phyloP scores from a whole-genome alignment of 2,113 vertebrate genomes.

The Brevimyrus niger region DNA sequence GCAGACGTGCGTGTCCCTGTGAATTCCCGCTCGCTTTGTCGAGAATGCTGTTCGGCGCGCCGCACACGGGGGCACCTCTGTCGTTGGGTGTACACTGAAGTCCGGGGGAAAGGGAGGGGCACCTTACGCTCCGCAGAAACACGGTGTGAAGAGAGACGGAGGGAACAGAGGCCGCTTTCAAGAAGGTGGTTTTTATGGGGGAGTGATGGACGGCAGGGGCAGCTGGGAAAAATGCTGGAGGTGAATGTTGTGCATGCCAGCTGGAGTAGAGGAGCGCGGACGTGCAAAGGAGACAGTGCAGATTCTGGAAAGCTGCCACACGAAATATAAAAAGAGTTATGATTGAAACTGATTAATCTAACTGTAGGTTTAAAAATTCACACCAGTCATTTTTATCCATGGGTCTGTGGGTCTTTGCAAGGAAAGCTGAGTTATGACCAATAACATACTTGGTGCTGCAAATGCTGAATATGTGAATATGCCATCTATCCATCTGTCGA shows the following conservation, averaged over 20 bases:
- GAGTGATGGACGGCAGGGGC: background rate
- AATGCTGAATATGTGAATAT: background rate
- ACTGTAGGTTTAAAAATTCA: background rate
- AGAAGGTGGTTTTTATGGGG: background rate
- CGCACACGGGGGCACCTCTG: constrained; percentile 29
- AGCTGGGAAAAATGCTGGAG: background rate
- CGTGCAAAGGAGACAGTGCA: background rate
- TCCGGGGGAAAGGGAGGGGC: background rate
- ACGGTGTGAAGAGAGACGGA: background rate
- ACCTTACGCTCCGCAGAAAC: background rate
- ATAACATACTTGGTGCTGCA: background rate
- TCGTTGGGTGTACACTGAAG: background rate
- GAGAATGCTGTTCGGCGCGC: constrained; percentile 35
- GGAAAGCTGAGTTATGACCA: background rate
- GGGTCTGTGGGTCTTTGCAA: background rate
- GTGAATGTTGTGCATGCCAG: background rate
- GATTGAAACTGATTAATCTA: background rate
- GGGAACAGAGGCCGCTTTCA: background rate
- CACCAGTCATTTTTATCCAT: background rate
- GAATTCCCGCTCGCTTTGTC: constrained; percentile 47
- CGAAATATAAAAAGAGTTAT: background rate
- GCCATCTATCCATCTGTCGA: background rate
- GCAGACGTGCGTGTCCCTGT: constrained; percentile 48
- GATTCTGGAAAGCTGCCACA: background rate
- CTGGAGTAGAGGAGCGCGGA: background rate